phyloP scores from a whole-genome alignment of 2,113 vertebrate genomes.

The Equus quagga region DNA sequence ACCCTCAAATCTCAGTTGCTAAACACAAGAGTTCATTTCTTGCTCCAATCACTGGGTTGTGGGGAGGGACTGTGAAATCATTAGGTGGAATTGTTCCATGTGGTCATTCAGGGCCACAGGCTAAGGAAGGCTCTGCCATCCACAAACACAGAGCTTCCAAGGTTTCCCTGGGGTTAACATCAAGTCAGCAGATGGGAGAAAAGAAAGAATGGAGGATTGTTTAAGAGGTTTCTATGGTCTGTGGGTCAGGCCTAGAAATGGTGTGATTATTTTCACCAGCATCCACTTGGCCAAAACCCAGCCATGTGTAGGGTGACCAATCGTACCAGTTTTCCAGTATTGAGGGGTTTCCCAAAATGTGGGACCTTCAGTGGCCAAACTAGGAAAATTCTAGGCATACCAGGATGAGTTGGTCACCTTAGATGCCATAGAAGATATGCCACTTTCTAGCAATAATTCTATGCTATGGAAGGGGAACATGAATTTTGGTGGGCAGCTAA shows the following conservation, averaged over 20 bases:
- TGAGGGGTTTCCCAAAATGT: not conserved
- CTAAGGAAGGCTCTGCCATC: not conserved
- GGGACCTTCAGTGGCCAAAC: not conserved
- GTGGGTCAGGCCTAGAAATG: not conserved
- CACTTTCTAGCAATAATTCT: not conserved
- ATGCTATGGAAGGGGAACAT: not conserved
- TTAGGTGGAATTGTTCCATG: not conserved
- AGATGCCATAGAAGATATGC: not conserved
- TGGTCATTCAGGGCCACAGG: not conserved
- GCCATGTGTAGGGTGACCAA: not conserved
- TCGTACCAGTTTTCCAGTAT: not conserved
- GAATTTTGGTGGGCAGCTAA: not conserved
- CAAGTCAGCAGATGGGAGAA: not conserved
- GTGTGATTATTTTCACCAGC: not conserved
- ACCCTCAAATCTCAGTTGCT: not conserved
- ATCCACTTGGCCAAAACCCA: not conserved
- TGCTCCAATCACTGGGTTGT: not conserved
- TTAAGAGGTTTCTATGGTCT: not conserved
- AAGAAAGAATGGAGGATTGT: not conserved
- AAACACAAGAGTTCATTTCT: not conserved
- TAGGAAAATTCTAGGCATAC: not conserved
- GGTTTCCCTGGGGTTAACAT: not conserved
- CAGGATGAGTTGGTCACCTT: not conserved
- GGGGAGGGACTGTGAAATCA: not conserved
- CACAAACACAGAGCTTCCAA: not conserved